phyloP scores from a whole-genome alignment of 2,888 invertebrate genomes.

The Caenorhabditis sp. region DNA sequence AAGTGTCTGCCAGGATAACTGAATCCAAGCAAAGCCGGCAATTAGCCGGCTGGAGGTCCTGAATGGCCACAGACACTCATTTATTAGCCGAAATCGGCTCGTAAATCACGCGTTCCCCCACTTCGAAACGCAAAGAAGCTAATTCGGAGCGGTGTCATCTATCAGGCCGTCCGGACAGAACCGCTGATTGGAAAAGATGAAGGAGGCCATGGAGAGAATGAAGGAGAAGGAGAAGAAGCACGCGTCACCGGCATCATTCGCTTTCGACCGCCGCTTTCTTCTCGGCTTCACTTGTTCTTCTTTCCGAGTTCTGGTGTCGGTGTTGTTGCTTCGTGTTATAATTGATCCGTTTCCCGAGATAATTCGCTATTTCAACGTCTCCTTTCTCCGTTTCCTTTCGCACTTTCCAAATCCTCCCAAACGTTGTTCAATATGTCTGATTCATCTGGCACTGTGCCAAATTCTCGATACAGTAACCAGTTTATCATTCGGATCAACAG shows the following conservation, averaged over 20 bases:
- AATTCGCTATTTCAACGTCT: constrained; percentile 51
- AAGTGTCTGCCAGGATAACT: constrained; percentile 12
- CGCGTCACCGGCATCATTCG: constrained; percentile 35
- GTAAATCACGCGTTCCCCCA: constrained; percentile 52
- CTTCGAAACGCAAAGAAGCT: constrained; percentile 41
- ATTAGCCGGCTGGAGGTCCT: constrained; percentile 22
- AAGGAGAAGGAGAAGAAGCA: constrained; percentile 15
- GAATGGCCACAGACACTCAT: constrained; percentile 28
- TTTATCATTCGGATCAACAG: constrained; percentile 11
- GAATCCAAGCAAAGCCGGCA: constrained; percentile 22
- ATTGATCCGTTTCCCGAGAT: constrained; percentile 60
- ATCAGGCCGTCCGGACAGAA: constrained; percentile 36
- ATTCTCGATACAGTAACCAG: background rate
- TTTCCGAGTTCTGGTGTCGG: constrained; percentile 21
- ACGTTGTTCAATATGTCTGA: background rate
- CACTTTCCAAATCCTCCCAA: no score
- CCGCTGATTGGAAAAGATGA: constrained; percentile 51
- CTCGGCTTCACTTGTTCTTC: constrained; percentile 19
- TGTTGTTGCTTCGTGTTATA: constrained; percentile 47
- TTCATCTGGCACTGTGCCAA: background rate
- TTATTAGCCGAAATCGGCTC: constrained; percentile 53
- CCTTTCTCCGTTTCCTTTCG: constrained; percentile 5
- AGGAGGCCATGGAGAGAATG: no score
- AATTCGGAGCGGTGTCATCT: constrained; percentile 50
- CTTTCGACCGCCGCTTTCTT: constrained; percentile 42